phyloP scores from a whole-genome alignment of 2,888 invertebrate genomes.

The Scaptomyza cyrtandrae region DNA sequence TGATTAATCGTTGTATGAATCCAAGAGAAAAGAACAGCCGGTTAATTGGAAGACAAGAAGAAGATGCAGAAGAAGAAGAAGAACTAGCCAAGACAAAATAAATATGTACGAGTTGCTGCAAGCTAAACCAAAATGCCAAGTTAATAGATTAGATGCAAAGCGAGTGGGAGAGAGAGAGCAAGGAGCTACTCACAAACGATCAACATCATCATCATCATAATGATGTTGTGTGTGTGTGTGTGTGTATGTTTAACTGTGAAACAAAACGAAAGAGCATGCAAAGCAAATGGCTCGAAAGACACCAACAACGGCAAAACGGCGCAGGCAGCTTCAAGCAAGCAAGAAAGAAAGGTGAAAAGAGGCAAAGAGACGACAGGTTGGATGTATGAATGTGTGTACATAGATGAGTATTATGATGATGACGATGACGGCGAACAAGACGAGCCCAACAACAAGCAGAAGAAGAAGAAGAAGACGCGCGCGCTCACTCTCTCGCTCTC shows the following conservation, averaged over 20 bases:
- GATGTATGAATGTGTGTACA: neutral
- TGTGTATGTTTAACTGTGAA: constrained; percentile 14
- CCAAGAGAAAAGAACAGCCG: constrained; percentile 21
- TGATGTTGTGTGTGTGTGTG: constrained; percentile 19
- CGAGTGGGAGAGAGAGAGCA: constrained; percentile 1
- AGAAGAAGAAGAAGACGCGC: neutral
- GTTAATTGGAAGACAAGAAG: constrained; percentile 21
- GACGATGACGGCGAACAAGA: constrained; percentile 5
- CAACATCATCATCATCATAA: constrained; percentile 17
- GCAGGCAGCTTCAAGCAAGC: constrained; percentile 48
- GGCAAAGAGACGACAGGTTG: constrained; percentile 55
- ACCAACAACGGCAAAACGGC: neutral
- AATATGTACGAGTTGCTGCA: neutral
- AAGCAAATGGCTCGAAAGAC: constrained; percentile 42
- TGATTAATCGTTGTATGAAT: constrained; percentile 37
- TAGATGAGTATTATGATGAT: constrained; percentile 36
- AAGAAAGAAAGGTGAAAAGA: constrained; percentile 75
- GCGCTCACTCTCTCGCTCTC: constrained; percentile 5
- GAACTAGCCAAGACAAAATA: constrained; percentile 1
- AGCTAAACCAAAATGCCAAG: constrained; percentile 26
- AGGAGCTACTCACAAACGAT: too few species aligned
- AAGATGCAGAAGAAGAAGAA: neutral
- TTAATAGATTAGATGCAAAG: constrained; percentile 49
- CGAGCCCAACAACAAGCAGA: constrained; percentile 5
- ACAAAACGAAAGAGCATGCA: constrained; percentile 47